Conservation (phyloP, 53 echinoderm and acorn worm species). For the Actinopyga echinites region DNA sequence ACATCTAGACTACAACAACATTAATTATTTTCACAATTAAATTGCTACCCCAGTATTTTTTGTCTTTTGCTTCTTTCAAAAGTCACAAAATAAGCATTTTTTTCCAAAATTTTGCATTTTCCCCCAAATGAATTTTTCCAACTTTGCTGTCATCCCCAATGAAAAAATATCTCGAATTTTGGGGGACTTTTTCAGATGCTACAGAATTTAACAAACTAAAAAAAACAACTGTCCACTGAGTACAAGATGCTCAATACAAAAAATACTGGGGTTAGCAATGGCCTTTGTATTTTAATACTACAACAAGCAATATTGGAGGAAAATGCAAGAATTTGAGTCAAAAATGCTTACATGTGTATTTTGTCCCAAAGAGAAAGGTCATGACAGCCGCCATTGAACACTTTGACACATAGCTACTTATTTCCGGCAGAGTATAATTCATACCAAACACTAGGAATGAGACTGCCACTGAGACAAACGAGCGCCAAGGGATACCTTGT, state of each 20-base stretch:
- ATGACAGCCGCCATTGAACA: constrained; percentile 15
- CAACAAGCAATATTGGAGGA: neutral
- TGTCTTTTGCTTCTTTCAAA: neutral
- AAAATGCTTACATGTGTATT: constrained; percentile 51
- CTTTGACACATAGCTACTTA: constrained; percentile 31
- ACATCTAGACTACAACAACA: too few relatives aligned
- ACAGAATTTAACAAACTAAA: too few relatives aligned
- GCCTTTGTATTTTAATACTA: too few relatives aligned
- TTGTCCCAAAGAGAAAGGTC: constrained; percentile 42
- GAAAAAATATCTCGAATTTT: neutral
- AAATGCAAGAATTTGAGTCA: constrained; percentile 38
- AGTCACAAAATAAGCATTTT: neutral
- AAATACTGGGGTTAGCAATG: too few relatives aligned
- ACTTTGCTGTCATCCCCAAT: neutral
- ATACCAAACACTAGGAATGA: constrained; percentile 31
- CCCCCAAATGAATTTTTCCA: neutral
- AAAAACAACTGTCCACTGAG: too few relatives aligned
- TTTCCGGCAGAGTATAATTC: constrained; percentile 34
- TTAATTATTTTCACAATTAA: neutral
- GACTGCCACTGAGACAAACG: constrained; percentile 20
- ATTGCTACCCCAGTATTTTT: constrained; percentile 7
- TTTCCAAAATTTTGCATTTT: constrained; percentile 23
- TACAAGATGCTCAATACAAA: too few relatives aligned
- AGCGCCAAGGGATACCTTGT: constrained; percentile 37
- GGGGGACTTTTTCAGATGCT: too few relatives aligned